phyloP scores from a whole-genome alignment of 2,113 vertebrate genomes.

The Actenoides hombroni region DNA sequence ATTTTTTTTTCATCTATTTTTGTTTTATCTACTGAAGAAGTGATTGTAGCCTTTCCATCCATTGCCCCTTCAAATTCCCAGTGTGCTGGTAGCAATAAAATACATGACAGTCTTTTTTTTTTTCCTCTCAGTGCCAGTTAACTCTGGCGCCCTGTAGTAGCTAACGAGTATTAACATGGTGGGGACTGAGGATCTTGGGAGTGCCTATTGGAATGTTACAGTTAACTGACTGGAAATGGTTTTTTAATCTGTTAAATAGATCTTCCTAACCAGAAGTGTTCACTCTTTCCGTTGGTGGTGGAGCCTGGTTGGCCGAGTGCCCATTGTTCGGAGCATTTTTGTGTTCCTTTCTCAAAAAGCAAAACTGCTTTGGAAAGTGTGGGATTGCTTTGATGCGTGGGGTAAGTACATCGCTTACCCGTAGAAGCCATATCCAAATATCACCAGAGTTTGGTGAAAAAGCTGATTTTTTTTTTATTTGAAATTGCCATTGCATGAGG shows the following conservation, averaged over 20 bases:
- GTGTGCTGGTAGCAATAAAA: neutral
- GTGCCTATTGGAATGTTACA: neutral
- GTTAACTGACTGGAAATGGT: neutral
- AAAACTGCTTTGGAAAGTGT: neutral
- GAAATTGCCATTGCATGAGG: neutral
- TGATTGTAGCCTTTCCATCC: neutral
- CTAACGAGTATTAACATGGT: neutral
- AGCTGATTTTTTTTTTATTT: neutral
- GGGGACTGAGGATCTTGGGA: neutral
- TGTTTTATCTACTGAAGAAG: neutral
- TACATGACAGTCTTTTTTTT: neutral
- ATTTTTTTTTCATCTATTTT: neutral
- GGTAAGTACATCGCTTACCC: neutral
- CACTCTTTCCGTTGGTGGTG: neutral
- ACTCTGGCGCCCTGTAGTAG: neutral
- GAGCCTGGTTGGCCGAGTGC: neutral
- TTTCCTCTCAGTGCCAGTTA: neutral
- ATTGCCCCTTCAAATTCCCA: neutral
- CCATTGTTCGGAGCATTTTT: neutral
- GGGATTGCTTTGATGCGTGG: fast-evolving
- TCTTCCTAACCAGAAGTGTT: neutral
- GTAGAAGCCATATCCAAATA: neutral
- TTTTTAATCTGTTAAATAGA: neutral
- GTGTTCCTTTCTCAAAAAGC: neutral
- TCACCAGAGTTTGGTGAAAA: neutral